Base-by-base conservation (phyloP, 1,140 invertebrate genomes). In the Batillaria attramentaria region DNA sequence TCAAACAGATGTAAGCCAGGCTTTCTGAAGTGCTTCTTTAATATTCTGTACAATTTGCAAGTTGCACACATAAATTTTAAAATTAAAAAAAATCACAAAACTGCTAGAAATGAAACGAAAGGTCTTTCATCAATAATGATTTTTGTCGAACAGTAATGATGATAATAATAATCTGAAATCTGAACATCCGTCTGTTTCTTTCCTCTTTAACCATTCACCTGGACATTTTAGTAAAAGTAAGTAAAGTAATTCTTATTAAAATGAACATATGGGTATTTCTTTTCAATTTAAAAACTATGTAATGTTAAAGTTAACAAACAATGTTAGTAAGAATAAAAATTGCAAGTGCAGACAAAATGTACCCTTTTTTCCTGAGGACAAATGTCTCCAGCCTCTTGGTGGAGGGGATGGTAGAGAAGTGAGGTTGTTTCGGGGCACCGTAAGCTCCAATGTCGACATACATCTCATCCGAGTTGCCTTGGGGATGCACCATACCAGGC, bases 381-480 rank as follows among this genome's bases (percentile, higher is more conserved):
- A 94, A 95, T 66, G 92, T 91, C 90, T 97, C 96, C 20, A 96
- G 89, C 74, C 90, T 91, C 81, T 94, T 92, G 0, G 94, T 95
- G n/a, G 94, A 94, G 68, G 93, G 87, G 28, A 92, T 91, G 79
- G 95, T 93, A 75, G 95, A 91, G 89, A 93, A 96, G 66, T 91
- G 90, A 1, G 78, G 66, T 6, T 92, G 91, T 87, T 93, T 94
- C 0, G 95, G 95, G 10, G 94, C 93, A 35, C 96, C 96, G 87
- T 97, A 97, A 0, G 95, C 93, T 1, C 95, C 95, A 83, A 96
- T 93, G 83, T 93, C 93, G 0, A 97, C 94, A 88, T 94, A 97
- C 93, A 97, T 93, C 80, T 90, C 93, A 87, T 90, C 92, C 87
- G 70, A 87, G 84, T 87, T 85, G 54, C 80, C 35, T 41, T 75